Conservation (phyloP, 2,888 invertebrate species). For the Miltochrista miniata region DNA sequence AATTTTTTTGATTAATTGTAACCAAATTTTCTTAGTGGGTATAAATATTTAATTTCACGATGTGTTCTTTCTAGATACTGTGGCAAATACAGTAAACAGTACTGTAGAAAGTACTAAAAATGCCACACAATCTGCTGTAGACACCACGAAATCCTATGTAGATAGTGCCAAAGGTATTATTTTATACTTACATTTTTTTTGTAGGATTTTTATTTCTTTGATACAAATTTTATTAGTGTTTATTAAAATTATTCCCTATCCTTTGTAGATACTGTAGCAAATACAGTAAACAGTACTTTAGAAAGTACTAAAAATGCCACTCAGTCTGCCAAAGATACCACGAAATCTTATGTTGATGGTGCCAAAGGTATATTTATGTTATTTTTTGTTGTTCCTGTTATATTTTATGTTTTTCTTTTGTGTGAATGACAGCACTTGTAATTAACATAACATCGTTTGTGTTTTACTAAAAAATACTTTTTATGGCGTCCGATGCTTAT, state of each 20-base stretch:
- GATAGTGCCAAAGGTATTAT: slow-evolving; percentile 64
- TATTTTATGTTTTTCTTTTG: slow-evolving; percentile 6
- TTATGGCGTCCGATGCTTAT: slow-evolving; percentile 55
- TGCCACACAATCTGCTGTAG: slow-evolving; percentile 52
- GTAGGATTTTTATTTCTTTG: neutral
- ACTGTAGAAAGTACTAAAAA: slow-evolving; percentile 61
- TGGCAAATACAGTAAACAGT: slow-evolving; percentile 49
- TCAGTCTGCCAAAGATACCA: slow-evolving; percentile 52
- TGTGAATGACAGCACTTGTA: slow-evolving; percentile 27
- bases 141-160: slow-evolving; percentile 58
- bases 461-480: slow-evolving; percentile 48
- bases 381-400: slow-evolving; percentile 1
- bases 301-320: slow-evolving; percentile 55
- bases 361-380: slow-evolving; percentile 47
- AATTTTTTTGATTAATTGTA: neutral
- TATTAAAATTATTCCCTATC: neutral
- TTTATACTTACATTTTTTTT: no score
- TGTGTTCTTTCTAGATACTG: slow-evolving; percentile 49
- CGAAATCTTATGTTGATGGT: slow-evolving; percentile 52
- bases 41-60: neutral
- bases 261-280: slow-evolving; percentile 56
- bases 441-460: slow-evolving; percentile 31
- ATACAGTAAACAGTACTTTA: slow-evolving; percentile 51
- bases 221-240: neutral
- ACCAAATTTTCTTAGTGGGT: no score